Base-by-base conservation (phyloP, 2,113 vertebrate species). In the Urocitellus parryii region DNA sequence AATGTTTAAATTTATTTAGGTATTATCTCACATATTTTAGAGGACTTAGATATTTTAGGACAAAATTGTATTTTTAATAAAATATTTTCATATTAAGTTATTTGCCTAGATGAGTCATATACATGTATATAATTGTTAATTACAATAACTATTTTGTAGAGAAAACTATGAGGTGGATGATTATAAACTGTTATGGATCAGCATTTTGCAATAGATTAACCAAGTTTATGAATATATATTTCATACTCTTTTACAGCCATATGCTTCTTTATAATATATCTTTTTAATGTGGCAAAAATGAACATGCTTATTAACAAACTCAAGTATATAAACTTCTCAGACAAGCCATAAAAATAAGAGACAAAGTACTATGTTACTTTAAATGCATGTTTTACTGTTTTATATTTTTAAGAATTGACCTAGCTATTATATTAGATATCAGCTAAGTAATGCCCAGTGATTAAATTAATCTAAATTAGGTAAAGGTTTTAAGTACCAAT, bases 91-190 rank as follows among this genome's bases (percentile, higher is more conserved):
- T 63, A 61, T 10, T 27, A 39, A 80, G 37, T 25, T 39, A 32
- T 86, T 56, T 82, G 77, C 32, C 3, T 63, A 22, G 1, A 29
- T 68, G 12, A 86, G 4, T 86, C 27, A 79, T 45, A 10, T 45
- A n/a, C 16, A 42, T 42, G 13, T 32, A 83, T 76, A 90, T 67
- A 89, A 79, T 16, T 81, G 92, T 89, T 81, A 81, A 95, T 90
- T 61, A 48, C 3, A 83, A n/a, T 88, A 24, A n/a, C 70, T 78
- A 86, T 68, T 61, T 90, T 81, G 56, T 63, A 81, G 25, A 48
- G 20, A 58, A 58, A 92, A 74, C 9, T 90, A 51, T 65, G 42
- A 90, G 18, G 10, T 76, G 11, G 51, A 20, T 76, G 76, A 53
- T 90, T 95, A 61, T 77, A 87, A 86, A 88, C 34, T 77, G 34